Percentiles rank a stretch among this genome's conserved stretches.
Evolutionary conservation across 2,888 invertebrate species (phyloP).

Genomic region (Tromatobia lineatoria): DNA sequence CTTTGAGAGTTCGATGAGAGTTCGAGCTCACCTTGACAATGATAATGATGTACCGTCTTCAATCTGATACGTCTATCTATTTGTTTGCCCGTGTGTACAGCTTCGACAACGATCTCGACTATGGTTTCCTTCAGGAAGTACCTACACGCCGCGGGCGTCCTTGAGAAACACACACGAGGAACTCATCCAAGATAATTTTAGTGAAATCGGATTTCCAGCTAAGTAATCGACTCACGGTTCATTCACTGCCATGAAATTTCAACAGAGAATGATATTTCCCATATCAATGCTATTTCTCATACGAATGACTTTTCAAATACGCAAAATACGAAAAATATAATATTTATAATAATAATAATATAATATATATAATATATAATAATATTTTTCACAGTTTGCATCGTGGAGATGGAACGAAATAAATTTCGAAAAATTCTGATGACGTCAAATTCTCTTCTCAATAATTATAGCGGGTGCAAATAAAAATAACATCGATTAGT

Average conservation of each 20-base stretch:
- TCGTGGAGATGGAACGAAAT: too few relatives aligned
- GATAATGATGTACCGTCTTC: conserved; percentile 23
- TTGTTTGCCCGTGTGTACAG: not conserved
- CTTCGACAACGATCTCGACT: conserved; percentile 5
- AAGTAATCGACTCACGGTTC: not conserved
- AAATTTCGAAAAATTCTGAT: too few relatives aligned
- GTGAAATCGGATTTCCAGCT: conserved; percentile 50
- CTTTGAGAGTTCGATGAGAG: conserved; percentile 77
- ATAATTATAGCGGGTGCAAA: too few relatives aligned
- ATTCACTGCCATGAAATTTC: not conserved
- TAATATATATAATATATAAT: too few relatives aligned
- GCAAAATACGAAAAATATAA: too few relatives aligned
- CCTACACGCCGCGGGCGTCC: conserved; percentile 37
- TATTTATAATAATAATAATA: too few relatives aligned
- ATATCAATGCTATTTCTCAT: not conserved
- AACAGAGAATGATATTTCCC: conserved; percentile 15
- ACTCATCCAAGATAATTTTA: conserved; percentile 1
- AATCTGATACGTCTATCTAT: not conserved
- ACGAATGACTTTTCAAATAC: too few relatives aligned
- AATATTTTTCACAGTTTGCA: too few relatives aligned
- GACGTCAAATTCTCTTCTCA: too few relatives aligned
- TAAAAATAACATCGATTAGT: too few relatives aligned
- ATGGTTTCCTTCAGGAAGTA: not conserved
- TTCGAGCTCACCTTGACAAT: conserved; percentile 67
- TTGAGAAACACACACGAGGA: conserved; percentile 23